Evolutionary conservation across 2,113 vertebrate species (phyloP).

Genomic region (Spilogale gracilis): DNA sequence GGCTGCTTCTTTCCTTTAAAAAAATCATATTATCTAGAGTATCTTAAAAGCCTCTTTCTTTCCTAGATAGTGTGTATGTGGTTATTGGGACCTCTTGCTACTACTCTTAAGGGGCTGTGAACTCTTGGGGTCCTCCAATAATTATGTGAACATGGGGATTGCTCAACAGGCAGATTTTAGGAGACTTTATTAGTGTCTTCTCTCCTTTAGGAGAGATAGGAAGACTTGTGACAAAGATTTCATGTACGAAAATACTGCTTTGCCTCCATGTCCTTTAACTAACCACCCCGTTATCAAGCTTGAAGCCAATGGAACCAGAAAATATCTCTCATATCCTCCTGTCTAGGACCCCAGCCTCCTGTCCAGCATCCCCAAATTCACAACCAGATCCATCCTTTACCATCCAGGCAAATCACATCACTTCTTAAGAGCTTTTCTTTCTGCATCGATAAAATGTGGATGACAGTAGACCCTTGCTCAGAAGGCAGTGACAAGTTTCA

Average conservation of each 20-base stretch:
- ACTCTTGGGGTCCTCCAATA: neutral
- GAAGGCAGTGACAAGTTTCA: neutral
- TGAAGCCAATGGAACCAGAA: neutral
- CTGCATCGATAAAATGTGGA: neutral
- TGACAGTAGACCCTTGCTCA: neutral
- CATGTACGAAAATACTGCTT: neutral
- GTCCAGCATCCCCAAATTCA: neutral
- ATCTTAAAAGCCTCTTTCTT: neutral
- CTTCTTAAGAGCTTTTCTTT: neutral
- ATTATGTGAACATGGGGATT: neutral
- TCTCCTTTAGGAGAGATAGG: neutral
- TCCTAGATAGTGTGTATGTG: neutral
- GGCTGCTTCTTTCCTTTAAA: neutral
- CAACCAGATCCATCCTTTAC: neutral
- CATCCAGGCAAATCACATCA: neutral
- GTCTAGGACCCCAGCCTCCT: neutral
- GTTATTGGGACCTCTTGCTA: neutral
- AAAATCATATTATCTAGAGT: neutral
- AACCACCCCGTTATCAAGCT: neutral
- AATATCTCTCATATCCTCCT: fast-evolving
- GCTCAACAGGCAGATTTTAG: neutral
- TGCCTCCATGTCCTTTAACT: neutral
- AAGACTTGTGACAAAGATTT: neutral
- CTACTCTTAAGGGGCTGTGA: neutral
- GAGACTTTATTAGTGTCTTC: neutral